These are phyloP conservation scores for Amyelois transitella DNA, from an alignment of 1,140 invertebrate genomes.

Conservation along the genomic window DNA sequence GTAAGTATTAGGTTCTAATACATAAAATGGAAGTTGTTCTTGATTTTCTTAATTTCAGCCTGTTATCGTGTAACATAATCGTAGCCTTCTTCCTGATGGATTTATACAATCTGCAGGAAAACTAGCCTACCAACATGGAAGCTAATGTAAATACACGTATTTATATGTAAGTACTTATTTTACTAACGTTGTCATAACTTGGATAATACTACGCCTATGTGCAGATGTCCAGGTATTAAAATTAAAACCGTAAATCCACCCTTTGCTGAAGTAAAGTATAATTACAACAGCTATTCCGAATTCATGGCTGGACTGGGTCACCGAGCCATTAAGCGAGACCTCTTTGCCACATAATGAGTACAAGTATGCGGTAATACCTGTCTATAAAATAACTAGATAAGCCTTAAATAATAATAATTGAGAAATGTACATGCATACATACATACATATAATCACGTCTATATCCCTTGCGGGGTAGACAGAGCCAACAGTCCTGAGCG, in stretches of 20 bases:
- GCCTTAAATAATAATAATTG: not conserved
- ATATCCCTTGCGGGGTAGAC: too few species aligned
- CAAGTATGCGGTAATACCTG: slow-evolving; percentile 5
- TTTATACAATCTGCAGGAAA: too few species aligned
- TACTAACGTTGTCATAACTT: too few species aligned
- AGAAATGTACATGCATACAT: not conserved
- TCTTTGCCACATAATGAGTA: slow-evolving; percentile 9
- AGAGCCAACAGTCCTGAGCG: too few species aligned
- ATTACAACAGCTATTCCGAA: slow-evolving; percentile 6
- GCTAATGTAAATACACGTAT: too few species aligned
- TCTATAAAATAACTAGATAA: not conserved
- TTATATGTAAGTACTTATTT: too few species aligned
- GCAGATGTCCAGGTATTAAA: slow-evolving; percentile 7
- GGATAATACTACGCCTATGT: not conserved
- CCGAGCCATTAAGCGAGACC: slow-evolving; percentile 4
- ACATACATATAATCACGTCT: not conserved
- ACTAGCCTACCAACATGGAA: too few species aligned
- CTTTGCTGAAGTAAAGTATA: not conserved
- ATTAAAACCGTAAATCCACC: slow-evolving; percentile 10
- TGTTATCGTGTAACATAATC: too few species aligned
- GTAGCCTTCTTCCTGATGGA: too few species aligned
- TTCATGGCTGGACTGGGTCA: slow-evolving; percentile 8
- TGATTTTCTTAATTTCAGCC: too few species aligned
- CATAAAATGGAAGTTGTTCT: too few species aligned
- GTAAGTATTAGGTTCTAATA: too few species aligned